Evolutionary conservation across 1,140 invertebrate genomes (phyloP).

Genomic region (Tribolium castaneum): DNA sequence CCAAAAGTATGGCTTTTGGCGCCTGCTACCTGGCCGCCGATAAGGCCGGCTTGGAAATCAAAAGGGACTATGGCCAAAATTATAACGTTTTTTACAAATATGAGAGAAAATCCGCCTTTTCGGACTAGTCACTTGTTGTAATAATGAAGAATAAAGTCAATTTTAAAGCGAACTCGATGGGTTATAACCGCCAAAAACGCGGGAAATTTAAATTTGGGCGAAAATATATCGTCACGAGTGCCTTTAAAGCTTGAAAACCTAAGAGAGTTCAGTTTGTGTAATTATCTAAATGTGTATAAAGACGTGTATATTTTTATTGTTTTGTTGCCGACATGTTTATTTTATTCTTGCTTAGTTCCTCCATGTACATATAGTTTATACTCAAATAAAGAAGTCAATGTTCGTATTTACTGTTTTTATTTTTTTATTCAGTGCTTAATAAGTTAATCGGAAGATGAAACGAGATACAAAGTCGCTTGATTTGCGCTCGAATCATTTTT

Average conservation of each 20-base stretch:
- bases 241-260: not conserved
- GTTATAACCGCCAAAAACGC: not conserved
- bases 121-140: not conserved
- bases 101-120: not conserved
- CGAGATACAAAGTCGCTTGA: too few relatives aligned
- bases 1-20: conserved; percentile 75
- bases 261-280: not conserved
- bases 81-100: conserved; percentile 65
- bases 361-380: conserved; percentile 13
- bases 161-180: not conserved
- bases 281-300: not conserved
- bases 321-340: not conserved
- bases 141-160: not conserved
- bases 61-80: conserved; percentile 67
- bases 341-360: conserved; percentile 4
- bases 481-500: too few relatives aligned
- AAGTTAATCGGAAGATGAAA: too few relatives aligned
- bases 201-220: too few relatives aligned
- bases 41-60: conserved; percentile 65
- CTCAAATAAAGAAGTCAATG: conserved; percentile 14
- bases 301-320: not conserved
- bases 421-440: too few relatives aligned
- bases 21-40: conserved; percentile 82
- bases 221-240: not conserved
- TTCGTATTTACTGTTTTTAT: not conserved